Conservation (phyloP, 2,888 invertebrate species). For the Corbicula japonica region DNA sequence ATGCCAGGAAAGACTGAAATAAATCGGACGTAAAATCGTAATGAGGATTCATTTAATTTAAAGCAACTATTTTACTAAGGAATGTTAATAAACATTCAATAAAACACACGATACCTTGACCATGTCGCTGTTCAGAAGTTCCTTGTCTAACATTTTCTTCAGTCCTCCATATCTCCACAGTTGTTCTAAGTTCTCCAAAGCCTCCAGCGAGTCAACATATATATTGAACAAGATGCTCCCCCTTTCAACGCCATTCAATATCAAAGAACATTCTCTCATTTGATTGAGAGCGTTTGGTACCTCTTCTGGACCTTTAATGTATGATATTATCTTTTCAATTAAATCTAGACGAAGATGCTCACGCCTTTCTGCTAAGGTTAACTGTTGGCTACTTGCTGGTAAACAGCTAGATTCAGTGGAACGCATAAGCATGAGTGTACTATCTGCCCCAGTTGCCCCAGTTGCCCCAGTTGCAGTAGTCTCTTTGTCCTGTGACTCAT, state of each 20-base stretch:
- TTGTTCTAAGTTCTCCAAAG: constrained; percentile 7
- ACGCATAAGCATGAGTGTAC: no score
- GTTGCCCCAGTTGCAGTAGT: no score
- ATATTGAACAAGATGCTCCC: constrained; percentile 19
- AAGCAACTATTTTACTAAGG: no score
- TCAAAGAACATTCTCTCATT: constrained; percentile 7
- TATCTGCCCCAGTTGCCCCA: no score
- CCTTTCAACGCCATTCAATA: background rate
- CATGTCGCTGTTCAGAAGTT: background rate
- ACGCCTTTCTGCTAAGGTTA: no score
- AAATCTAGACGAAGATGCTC: constrained; percentile 9
- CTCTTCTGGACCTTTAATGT: constrained; percentile 9
- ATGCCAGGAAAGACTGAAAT: no score
- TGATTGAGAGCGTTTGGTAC: constrained; percentile 6
- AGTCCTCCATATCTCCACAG: constrained; percentile 23
- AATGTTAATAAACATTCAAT: no score
- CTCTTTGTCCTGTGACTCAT: no score
- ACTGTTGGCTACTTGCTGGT: no score
- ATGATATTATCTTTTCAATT: constrained; percentile 9
- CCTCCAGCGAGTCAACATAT: constrained; percentile 5
- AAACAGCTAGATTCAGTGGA: no score
- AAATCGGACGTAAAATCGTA: no score
- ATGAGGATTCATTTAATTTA: no score
- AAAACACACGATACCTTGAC: constrained; percentile 23
- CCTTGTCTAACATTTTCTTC: constrained; percentile 22